Evolutionary conservation across 2,113 vertebrate species (phyloP), one percentile per base, ranked within the genome.

Genomic region (Bufo bufo): DNA sequence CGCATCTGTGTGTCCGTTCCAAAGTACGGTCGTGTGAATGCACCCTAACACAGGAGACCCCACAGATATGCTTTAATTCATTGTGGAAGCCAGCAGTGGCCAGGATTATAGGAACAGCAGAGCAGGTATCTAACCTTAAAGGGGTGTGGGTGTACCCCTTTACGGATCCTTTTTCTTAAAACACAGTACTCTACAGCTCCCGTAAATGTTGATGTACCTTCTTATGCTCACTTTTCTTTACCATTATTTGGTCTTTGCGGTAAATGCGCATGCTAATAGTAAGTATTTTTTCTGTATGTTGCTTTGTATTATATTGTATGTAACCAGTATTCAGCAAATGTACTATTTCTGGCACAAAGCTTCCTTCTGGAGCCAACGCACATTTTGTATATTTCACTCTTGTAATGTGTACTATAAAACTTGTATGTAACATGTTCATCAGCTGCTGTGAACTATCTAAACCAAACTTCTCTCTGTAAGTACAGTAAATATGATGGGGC

Each of bases 231-330:
- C 33, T 33, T 63, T 66, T 61, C 61, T 52, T 65, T 12, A 74
- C 75, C 12, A 10, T 54, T 81, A 77, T 79, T 87, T 77, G 87
- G 69, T 13, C 56, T 85, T 85, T 85, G 45, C 16, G 8, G 23
- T 74, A 74, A 33, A 71, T 69, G 49, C 54, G 50, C 65, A 84
- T 43, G 81, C 20, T 50, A 54, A 54, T 45, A 14, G n/a, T n/a
- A 47, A n/a, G 9, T 23, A 16, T 82, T 65, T 82, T 54, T 45
- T n/a, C 17, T 82, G 58, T 82, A 49, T 63, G 16, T 56, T 61
- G 20, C 59, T 47, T 65, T 82, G 43, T 82, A 82, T 13, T 50
- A 69, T 54, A 65, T 71, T 84, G 61, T 82, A 45, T 66, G 20
- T 83, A 66, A 47, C 49, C 9, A 23, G 13, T 23, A 56, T 78